phyloP scores from a whole-genome alignment of 2,113 vertebrate species.

The Rhombomys opimus region DNA sequence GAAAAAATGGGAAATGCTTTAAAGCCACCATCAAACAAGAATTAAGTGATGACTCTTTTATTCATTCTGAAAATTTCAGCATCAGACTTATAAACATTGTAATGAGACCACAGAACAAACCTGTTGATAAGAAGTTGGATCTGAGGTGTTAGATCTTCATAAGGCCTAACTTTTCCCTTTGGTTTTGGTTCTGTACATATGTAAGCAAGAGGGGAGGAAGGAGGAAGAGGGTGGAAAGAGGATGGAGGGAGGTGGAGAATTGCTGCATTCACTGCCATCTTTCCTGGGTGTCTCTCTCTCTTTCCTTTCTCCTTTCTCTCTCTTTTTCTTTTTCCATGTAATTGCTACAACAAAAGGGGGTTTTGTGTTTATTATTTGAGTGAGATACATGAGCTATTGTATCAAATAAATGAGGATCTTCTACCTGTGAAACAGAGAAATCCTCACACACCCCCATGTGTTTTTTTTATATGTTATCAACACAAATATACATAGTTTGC shows the following conservation, averaged over 20 bases:
- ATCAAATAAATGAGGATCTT: constrained; percentile 13
- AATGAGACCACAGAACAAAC: constrained; percentile 54
- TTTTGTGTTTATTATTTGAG: constrained; percentile 53
- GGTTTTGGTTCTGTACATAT: not conserved
- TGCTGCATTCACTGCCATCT: not conserved
- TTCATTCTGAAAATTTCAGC: constrained; percentile 46
- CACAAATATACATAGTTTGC: constrained; percentile 5
- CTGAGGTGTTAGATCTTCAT: not conserved
- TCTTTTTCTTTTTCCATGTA: not conserved
- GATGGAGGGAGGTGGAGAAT: not conserved
- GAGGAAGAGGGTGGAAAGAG: not conserved
- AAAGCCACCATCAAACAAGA: not conserved
- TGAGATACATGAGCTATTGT: constrained; percentile 18
- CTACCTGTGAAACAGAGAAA: constrained; percentile 12
- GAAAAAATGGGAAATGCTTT: constrained; percentile 34
- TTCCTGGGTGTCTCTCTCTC: not conserved
- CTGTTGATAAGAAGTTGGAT: not conserved
- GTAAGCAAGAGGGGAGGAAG: not conserved
- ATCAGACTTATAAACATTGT: constrained; percentile 29
- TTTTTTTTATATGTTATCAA: not conserved
- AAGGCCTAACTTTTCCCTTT: constrained; percentile 39
- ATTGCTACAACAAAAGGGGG: not conserved
- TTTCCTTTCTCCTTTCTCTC: not conserved
- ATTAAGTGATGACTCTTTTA: constrained; percentile 37
- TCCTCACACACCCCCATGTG: not conserved